phyloP scores from a whole-genome alignment of 2,797 vertebrate species.

The Gobionotothen gibberifrons region DNA sequence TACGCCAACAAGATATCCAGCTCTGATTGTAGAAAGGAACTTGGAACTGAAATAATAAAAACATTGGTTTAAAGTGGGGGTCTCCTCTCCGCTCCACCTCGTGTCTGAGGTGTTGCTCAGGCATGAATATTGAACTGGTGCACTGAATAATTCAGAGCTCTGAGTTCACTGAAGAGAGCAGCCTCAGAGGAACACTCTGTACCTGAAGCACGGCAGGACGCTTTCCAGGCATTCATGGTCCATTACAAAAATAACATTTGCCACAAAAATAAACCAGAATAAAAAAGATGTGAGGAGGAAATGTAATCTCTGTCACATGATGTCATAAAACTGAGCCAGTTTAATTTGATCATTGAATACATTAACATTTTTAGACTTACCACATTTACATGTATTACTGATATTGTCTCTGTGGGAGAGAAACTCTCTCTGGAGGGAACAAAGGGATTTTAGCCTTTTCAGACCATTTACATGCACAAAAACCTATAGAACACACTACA shows the following conservation, averaged over 20 bases:
- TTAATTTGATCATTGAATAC: background rate
- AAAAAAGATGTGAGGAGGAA: background rate
- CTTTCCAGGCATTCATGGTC: background rate
- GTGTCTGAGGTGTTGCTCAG: background rate
- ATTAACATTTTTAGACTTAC: background rate
- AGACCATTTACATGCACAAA: too few species aligned
- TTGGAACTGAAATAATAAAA: background rate
- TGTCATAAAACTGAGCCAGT: background rate
- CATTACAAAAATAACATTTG: background rate
- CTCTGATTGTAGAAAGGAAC: background rate
- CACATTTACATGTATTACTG: too few species aligned
- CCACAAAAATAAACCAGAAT: background rate
- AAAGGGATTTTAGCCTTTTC: too few species aligned
- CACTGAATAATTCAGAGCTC: constrained; percentile 47
- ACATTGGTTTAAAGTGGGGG: background rate
- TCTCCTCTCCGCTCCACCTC: background rate
- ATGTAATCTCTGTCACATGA: accelerated
- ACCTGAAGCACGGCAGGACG: background rate
- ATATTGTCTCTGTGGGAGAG: background rate
- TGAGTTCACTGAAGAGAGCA: constrained; percentile 12
- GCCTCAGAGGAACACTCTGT: background rate
- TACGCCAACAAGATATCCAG: background rate
- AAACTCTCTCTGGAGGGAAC: too few species aligned
- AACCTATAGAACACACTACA: too few species aligned
- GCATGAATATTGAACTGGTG: constrained; percentile 17